A percentile compares a stretch with the other conserved stretches of the same genome.
phyloP scores from a whole-genome alignment of 2,888 invertebrate species.

The Dryomyza anilis region DNA sequence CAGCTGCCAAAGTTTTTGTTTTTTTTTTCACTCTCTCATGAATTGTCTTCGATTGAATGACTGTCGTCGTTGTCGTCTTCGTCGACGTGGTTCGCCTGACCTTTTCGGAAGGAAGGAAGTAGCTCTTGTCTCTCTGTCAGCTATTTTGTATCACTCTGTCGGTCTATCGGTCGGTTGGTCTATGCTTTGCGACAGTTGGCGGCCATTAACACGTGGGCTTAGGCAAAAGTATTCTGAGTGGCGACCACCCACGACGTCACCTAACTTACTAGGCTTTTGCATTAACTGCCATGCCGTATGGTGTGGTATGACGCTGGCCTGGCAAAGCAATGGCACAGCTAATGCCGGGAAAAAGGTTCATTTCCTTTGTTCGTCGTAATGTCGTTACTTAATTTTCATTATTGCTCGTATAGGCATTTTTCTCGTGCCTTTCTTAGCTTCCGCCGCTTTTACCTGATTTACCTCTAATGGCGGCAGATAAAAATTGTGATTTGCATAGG shows the following conservation, averaged over 20 bases:
- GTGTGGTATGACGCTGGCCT: not conserved
- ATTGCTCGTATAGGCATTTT: not conserved
- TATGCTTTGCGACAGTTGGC: not conserved
- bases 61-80: no score
- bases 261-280: not conserved
- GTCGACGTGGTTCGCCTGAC: no score
- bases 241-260: not conserved
- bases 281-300: not conserved
- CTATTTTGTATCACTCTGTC: not conserved
- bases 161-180: not conserved
- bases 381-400: not conserved
- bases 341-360: slow-evolving; percentile 21
- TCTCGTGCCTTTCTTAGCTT: not conserved
- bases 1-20: no score
- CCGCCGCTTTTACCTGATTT: slow-evolving; percentile 22
- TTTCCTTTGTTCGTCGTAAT: slow-evolving; percentile 13
- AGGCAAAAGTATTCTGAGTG: not conserved
- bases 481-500: slow-evolving; percentile 30
- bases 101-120: not conserved
- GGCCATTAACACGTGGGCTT: slow-evolving; percentile 7
- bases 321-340: not conserved
- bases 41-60: not conserved
- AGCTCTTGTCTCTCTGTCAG: not conserved
- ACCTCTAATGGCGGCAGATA: slow-evolving; percentile 24
- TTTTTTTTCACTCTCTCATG: no score